A percentile compares a stretch with the other conserved stretches of the same genome.
phyloP scores from a whole-genome alignment of 2,797 vertebrate species.

The Liparis tanakae region DNA sequence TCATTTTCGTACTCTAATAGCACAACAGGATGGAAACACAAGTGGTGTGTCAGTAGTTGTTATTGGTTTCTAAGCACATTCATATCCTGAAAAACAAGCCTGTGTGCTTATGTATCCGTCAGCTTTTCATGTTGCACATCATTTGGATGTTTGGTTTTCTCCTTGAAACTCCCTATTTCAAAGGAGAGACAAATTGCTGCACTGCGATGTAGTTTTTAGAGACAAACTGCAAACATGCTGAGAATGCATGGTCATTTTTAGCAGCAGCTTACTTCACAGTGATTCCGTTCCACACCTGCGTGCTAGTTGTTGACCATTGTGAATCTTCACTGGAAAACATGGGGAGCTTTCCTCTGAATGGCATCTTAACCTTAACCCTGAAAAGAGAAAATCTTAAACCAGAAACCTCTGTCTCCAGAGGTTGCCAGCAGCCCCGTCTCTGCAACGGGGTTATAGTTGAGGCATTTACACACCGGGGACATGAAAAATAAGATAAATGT shows the following conservation, averaged over 20 bases:
- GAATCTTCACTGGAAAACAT: conserved; percentile 32
- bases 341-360: conserved; percentile 2
- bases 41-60: conserved; percentile 38
- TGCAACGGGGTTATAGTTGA: neutral
- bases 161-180: conserved; percentile 12
- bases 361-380: conserved; percentile 13
- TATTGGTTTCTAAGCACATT: conserved; percentile 48
- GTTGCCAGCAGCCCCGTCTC: conserved; percentile 2
- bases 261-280: conserved; percentile 48
- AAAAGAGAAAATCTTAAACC: conserved; percentile 9
- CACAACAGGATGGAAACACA: conserved; percentile 20
- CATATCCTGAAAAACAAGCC: conserved; percentile 29
- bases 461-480: neutral
- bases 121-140: conserved; percentile 10
- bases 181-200: conserved; percentile 37
- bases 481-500: neutral
- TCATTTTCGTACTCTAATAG: conserved; percentile 37
- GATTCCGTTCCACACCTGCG: conserved; percentile 51
- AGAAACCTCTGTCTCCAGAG: conserved; percentile 11
- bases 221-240: conserved; percentile 38
- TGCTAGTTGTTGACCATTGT: conserved; percentile 35
- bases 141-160: conserved; percentile 5
- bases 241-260: conserved; percentile 57
- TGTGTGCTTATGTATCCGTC: conserved; percentile 30
- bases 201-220: conserved; percentile 28